Conservation (phyloP, 2,113 vertebrate species). For the Toxotes chatareus region DNA sequence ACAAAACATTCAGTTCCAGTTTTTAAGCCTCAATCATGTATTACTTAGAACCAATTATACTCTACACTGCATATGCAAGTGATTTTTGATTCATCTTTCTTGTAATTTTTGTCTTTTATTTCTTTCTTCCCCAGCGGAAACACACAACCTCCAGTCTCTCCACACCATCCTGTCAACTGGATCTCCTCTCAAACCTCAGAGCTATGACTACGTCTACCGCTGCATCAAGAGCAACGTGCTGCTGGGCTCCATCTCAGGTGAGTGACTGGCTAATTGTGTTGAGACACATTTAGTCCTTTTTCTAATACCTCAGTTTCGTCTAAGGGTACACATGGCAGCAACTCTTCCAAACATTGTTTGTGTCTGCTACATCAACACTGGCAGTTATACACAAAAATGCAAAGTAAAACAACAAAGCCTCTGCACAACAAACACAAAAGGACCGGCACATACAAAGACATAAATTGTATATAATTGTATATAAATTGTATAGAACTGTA, state of each 20-base stretch:
- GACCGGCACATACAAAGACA: conserved; percentile 31
- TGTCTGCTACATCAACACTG: background rate
- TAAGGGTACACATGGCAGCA: background rate
- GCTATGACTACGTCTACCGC: conserved; percentile 95
- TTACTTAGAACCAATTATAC: background rate
- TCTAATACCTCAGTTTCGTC: background rate
- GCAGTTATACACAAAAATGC: background rate
- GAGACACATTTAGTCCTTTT: background rate
- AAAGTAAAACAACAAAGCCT: conserved; percentile 17
- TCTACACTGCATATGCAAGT: background rate
- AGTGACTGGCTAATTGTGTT: background rate
- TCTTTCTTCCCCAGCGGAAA: conserved; percentile 84
- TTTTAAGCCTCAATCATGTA: background rate
- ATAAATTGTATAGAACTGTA: conserved; percentile 58
- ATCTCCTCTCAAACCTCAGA: conserved; percentile 93
- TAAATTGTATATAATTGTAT: conserved; percentile 58
- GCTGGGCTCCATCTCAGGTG: conserved; percentile 96
- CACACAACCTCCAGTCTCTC: conserved; percentile 93
- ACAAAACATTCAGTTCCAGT: background rate
- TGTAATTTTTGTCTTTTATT: background rate
- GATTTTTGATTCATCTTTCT: background rate
- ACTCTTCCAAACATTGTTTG: background rate
- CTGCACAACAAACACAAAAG: conserved; percentile 49
- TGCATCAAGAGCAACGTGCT: conserved; percentile 91
- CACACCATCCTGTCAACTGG: conserved; percentile 96